Conservation (phyloP, 2,113 vertebrate species). For the Nerophis lumbriciformis region DNA sequence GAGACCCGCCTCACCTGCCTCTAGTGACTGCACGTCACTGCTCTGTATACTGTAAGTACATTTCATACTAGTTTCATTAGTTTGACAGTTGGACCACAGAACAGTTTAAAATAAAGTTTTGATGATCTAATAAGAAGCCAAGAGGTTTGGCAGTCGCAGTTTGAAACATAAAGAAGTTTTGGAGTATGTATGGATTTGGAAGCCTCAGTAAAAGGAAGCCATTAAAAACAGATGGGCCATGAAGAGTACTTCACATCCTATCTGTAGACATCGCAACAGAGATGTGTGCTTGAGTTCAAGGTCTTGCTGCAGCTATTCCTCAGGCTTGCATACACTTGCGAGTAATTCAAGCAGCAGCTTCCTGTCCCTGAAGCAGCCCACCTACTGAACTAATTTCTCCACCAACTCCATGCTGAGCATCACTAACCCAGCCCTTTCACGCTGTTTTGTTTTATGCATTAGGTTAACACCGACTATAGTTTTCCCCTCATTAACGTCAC, state of each 20-base stretch:
- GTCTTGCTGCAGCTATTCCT: conserved; percentile 31
- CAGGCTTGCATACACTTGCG: conserved; percentile 20
- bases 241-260: conserved; percentile 30
- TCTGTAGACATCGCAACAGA: not conserved
- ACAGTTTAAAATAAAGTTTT: too few relatives aligned
- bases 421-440: conserved; percentile 20
- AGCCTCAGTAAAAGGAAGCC: too few relatives aligned
- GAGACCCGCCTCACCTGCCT: too few relatives aligned
- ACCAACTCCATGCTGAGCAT: conserved; percentile 33
- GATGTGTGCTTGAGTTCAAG: conserved; percentile 24
- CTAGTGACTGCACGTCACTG: too few relatives aligned
- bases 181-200: too few relatives aligned
- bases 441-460: conserved; percentile 28
- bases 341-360: conserved; percentile 13
- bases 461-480: conserved; percentile 13
- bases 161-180: too few relatives aligned
- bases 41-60: too few relatives aligned
- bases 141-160: too few relatives aligned
- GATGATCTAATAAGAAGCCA: too few relatives aligned
- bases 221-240: conserved; percentile 4
- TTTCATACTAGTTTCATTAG: too few relatives aligned
- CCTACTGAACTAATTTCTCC: conserved; percentile 46
- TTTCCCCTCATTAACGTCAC: conserved; percentile 41
- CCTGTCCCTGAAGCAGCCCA: conserved; percentile 41
- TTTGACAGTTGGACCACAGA: too few relatives aligned